These are phyloP conservation scores for Etheostoma spectabile DNA, from an alignment of 2,113 vertebrate species.

Conservation along the genomic window DNA sequence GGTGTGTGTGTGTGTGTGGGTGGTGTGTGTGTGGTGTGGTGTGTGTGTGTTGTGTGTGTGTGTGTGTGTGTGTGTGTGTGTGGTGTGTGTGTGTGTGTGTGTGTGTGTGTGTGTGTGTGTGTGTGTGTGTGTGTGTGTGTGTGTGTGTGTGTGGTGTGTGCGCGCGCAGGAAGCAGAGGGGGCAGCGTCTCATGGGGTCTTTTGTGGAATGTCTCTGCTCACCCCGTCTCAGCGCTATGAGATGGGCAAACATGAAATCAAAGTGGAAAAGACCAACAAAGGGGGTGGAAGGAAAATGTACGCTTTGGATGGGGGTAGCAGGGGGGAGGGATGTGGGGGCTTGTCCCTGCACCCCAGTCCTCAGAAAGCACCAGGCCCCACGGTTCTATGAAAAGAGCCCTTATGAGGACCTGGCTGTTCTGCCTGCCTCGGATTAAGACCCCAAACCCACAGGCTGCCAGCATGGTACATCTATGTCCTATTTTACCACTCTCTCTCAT, in stretches of 20 bases:
- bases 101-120: neutral
- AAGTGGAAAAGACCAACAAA: conserved; percentile 85
- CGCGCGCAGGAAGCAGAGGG: conserved; percentile 54
- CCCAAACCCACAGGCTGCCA: conserved; percentile 69
- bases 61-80: conserved; percentile 16
- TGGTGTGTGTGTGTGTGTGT: neutral
- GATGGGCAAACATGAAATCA: conserved; percentile 84
- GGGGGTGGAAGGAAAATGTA: conserved; percentile 79
- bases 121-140: neutral
- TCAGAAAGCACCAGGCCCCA: conserved; percentile 69
- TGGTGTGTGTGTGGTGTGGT: neutral
- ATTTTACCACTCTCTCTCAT: conserved; percentile 68
- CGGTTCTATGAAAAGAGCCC: conserved; percentile 76
- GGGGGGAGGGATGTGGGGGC: conserved; percentile 28
- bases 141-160: neutral
- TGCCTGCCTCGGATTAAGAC: conserved; percentile 78
- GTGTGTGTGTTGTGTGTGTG: neutral
- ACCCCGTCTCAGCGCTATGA: conserved; percentile 64
- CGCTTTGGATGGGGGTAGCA: conserved; percentile 55
- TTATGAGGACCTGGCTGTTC: conserved; percentile 83
- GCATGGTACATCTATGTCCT: conserved; percentile 59
- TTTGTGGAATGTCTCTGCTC: conserved; percentile 70
- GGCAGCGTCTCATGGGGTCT: conserved; percentile 63
- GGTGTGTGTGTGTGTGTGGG: neutral
- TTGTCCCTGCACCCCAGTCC: conserved; percentile 71